Evolutionary conservation across 2,888 invertebrate genomes (phyloP).

Genomic region (Monoplex corrugatus): DNA sequence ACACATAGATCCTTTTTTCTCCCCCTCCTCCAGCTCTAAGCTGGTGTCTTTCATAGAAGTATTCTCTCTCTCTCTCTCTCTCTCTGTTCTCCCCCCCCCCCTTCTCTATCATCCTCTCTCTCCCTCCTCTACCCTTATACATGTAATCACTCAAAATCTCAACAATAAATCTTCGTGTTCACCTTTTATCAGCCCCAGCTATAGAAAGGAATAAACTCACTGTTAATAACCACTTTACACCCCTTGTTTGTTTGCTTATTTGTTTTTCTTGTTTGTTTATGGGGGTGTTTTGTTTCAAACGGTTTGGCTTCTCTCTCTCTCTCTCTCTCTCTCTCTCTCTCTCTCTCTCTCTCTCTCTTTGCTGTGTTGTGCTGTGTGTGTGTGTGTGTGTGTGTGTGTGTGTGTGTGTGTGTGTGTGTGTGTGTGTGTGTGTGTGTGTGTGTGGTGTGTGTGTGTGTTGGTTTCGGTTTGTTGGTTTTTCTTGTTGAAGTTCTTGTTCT

Average conservation of each 20-base stretch:
- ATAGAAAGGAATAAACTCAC: too few relatives aligned
- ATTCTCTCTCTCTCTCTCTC: too few relatives aligned
- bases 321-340: conserved; percentile 1
- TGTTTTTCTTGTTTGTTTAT: neutral
- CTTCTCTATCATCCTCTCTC: neutral
- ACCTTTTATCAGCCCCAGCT: too few relatives aligned
- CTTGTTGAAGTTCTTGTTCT: too few relatives aligned
- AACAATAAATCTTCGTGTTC: too few relatives aligned
- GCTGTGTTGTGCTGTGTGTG: neutral
- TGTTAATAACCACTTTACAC: too few relatives aligned
- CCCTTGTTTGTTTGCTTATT: neutral
- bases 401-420: neutral
- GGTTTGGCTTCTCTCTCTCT: neutral
- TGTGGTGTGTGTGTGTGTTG: too few relatives aligned
- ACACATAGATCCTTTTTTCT: too few relatives aligned
- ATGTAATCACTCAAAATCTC: too few relatives aligned
- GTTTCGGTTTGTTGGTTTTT: too few relatives aligned
- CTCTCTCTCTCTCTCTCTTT: neutral
- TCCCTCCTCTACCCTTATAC: neutral
- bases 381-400: neutral
- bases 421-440: neutral
- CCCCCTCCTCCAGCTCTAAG: too few relatives aligned
- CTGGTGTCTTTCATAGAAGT: too few relatives aligned
- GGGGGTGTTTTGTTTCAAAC: neutral
- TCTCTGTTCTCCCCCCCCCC: neutral